phyloP scores from a whole-genome alignment of 37 sponge, comb jelly and placozoan genomes.

The Haliclona indistincta region DNA sequence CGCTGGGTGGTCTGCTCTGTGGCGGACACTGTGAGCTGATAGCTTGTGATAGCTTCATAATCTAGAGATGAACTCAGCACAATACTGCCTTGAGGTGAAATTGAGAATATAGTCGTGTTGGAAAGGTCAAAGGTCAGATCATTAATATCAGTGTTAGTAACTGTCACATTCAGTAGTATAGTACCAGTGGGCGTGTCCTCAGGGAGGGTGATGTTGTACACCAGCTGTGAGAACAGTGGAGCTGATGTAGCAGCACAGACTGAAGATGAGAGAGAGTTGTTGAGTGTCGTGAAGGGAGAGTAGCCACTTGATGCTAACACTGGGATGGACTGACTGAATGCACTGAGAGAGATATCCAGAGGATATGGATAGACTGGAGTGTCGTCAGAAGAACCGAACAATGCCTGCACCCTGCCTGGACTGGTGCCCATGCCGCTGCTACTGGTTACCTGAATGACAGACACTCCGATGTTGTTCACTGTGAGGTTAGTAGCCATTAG shows the following conservation, averaged over 20 bases:
- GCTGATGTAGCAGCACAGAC: slow-evolving; percentile 29
- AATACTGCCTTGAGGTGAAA: slow-evolving; percentile 18
- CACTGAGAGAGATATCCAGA: slow-evolving; percentile 23
- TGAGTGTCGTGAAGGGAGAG: slow-evolving; percentile 41
- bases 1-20: slow-evolving; percentile 16
- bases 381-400: slow-evolving; percentile 62
- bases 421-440: not conserved
- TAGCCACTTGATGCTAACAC: slow-evolving; percentile 49
- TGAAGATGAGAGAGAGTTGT: slow-evolving; percentile 35
- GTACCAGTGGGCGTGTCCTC: slow-evolving; percentile 41
- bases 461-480: slow-evolving; percentile 44
- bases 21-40: slow-evolving; percentile 41
- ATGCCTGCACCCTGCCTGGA: slow-evolving; percentile 40
- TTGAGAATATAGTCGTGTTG: not conserved
- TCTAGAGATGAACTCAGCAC: slow-evolving; percentile 32
- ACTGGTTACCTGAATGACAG: slow-evolving; percentile 56
- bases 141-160: slow-evolving; percentile 14
- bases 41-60: slow-evolving; percentile 18
- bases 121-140: not conserved
- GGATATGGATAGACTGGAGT: slow-evolving; percentile 36
- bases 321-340: not conserved
- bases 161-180: slow-evolving; percentile 22
- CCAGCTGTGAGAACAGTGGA: slow-evolving; percentile 18
- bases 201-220: not conserved
- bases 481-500: slow-evolving; percentile 49